phyloP scores from a whole-genome alignment of 2,113 vertebrate species.

The Pygoscelis antarcticus region DNA sequence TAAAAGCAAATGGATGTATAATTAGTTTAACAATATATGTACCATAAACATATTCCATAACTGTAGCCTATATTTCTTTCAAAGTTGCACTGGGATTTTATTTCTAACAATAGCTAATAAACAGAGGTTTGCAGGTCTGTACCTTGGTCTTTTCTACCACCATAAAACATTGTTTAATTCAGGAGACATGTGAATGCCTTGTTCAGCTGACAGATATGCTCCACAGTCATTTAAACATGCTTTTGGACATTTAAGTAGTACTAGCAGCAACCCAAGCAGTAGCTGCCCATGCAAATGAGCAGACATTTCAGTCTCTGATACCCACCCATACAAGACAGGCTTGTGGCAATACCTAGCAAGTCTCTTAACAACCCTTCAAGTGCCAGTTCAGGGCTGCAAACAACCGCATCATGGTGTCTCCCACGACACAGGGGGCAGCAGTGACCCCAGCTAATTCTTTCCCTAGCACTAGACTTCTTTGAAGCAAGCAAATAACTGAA shows the following conservation, averaged over 20 bases:
- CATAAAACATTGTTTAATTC: background rate
- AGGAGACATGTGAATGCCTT: background rate
- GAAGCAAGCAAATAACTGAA: background rate
- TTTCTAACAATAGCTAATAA: background rate
- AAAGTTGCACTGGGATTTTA: background rate
- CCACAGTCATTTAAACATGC: background rate
- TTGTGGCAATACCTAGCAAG: background rate
- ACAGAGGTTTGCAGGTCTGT: background rate
- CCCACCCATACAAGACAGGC: background rate
- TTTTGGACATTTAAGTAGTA: background rate
- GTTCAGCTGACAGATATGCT: background rate
- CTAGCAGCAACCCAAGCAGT: background rate
- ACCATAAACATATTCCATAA: background rate
- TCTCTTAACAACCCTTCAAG: background rate
- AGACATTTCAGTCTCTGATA: background rate
- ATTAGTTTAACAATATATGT: background rate
- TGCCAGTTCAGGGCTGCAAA: background rate
- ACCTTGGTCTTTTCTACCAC: background rate
- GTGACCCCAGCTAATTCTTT: background rate
- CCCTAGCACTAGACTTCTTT: background rate
- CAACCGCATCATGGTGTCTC: rapidly evolving
- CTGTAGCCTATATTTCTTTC: background rate
- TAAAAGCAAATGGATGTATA: background rate
- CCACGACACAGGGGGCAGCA: background rate
- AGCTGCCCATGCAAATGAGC: background rate